phyloP scores from a whole-genome alignment of 2,888 invertebrate genomes.

The Nephrotoma flavescens region DNA sequence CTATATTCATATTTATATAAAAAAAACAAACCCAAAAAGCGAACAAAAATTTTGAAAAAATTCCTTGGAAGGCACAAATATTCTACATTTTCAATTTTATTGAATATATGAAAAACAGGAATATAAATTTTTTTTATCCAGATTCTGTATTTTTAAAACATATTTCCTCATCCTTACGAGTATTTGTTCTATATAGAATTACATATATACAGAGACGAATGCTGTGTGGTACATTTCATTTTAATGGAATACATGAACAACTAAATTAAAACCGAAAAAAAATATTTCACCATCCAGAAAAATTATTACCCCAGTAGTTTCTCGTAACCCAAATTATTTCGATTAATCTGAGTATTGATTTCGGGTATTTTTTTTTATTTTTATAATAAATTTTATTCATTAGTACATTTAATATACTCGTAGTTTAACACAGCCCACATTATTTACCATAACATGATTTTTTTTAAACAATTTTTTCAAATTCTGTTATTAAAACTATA shows the following conservation, averaged over 20 bases:
- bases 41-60: background rate
- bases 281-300: background rate
- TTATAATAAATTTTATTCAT: background rate
- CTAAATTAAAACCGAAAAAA: background rate
- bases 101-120: background rate
- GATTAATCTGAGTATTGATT: background rate
- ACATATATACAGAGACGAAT: no score
- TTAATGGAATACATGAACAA: background rate
- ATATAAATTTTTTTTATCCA: background rate
- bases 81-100: background rate
- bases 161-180: background rate
- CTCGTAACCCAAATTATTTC: background rate
- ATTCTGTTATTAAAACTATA: background rate
- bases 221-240: background rate
- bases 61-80: background rate
- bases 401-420: background rate
- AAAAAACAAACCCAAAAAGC: no score
- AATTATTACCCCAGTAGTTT: background rate
- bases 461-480: background rate
- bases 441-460: background rate
- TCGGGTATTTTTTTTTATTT: background rate
- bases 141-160: background rate
- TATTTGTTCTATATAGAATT: no score
- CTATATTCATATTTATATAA: no score
- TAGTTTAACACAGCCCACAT: background rate